Percentiles rank a stretch among this genome's conserved stretches.
Evolutionary conservation across 2,888 invertebrate genomes (phyloP).

Genomic region (Coenonympha glycerion): DNA sequence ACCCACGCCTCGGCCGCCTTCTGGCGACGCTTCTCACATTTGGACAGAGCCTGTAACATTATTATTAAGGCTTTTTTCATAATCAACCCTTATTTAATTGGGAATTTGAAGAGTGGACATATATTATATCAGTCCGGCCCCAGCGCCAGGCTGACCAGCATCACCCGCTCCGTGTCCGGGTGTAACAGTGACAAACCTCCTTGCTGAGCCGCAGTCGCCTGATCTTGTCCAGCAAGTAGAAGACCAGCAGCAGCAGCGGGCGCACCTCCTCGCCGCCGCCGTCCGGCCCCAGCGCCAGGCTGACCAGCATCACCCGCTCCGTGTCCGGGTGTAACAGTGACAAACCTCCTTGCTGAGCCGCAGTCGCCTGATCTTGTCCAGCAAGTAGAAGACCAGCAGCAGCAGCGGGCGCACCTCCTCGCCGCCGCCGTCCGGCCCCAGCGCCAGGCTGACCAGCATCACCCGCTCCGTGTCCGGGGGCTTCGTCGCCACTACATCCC

Average conservation of each 20-base stretch:
- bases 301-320: conserved; percentile 87
- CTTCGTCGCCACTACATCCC: conserved; percentile 79
- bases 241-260: conserved; percentile 89
- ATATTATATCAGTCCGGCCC: conserved; percentile 60
- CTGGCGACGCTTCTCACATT: conserved; percentile 96
- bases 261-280: conserved; percentile 84
- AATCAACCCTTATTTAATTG: no score
- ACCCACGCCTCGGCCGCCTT: conserved; percentile 95
- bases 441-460: conserved; percentile 86
- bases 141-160: conserved; percentile 87
- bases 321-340: no score
- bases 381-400: conserved; percentile 91
- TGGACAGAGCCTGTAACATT: conserved; percentile 86
- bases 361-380: conserved; percentile 93
- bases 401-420: conserved; percentile 87
- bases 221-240: conserved; percentile 95
- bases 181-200: conserved; percentile 78
- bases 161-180: conserved; percentile 82
- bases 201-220: conserved; percentile 90
- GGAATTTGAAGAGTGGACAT: neutral
- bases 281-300: conserved; percentile 81
- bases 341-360: no score
- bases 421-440: conserved; percentile 81
- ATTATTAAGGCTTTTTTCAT: no score
- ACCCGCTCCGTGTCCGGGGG: conserved; percentile 88